Conservation (phyloP, 2,113 vertebrate genomes). For the Edolisoma coerulescens region DNA sequence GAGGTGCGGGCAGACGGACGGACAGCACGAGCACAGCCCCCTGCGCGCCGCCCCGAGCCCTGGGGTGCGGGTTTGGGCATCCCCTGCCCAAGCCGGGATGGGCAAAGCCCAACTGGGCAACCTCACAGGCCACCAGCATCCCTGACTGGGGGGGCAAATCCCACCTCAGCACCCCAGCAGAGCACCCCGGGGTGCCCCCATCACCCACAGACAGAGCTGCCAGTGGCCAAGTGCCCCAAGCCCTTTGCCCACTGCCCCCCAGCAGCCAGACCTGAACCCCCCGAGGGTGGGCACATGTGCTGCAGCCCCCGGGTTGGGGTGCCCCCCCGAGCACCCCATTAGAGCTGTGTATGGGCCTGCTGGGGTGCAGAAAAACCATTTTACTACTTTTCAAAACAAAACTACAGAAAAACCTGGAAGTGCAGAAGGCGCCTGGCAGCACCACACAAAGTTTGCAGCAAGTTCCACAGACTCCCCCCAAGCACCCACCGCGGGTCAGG, state of each 20-base stretch:
- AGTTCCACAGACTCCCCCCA: background rate
- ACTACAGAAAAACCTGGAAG: background rate
- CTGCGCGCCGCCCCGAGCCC: rapidly evolving
- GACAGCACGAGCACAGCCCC: background rate
- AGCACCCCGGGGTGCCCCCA: background rate
- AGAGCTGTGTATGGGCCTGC: rapidly evolving
- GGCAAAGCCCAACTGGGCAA: background rate
- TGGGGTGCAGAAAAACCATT: background rate
- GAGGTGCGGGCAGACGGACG: background rate
- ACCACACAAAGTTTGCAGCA: background rate
- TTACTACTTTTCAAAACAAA: background rate
- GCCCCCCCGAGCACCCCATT: background rate
- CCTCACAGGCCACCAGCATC: background rate
- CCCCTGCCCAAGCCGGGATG: rapidly evolving
- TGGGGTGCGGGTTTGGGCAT: background rate
- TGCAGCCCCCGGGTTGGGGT: background rate
- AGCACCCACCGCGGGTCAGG: rapidly evolving
- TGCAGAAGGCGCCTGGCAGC: background rate
- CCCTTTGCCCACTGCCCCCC: rapidly evolving
- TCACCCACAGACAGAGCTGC: background rate
- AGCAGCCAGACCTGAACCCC: background rate
- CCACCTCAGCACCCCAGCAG: background rate
- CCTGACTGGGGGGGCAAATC: rapidly evolving
- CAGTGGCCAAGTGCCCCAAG: rapidly evolving
- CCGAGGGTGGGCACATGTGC: rapidly evolving